Base-by-base conservation (phyloP, 2,888 invertebrate genomes). In the Suillia variegata region DNA sequence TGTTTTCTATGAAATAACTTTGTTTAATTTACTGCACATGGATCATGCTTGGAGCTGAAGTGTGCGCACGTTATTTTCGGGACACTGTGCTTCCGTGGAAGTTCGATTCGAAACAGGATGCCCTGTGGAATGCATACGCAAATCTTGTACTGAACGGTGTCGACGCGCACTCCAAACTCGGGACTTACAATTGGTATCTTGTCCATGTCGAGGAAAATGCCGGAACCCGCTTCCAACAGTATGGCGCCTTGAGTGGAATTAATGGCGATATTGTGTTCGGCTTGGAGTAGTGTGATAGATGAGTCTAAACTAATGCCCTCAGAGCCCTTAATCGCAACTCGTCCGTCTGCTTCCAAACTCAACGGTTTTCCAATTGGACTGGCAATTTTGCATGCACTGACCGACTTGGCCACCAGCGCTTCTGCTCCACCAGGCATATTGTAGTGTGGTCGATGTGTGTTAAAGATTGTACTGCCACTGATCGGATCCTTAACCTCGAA, bases 91-190 rank as follows among this genome's bases (percentile, higher is more conserved):
- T 74, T 71, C 0, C 85, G 84, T 0, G 88, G 87, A 0, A 92
- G 88, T 0, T 91, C 89, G 3, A 95, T 87, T 62, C 89, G 85
- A 74, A 94, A 95, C 54, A 96, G 77, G 69, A 90, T 91, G 0
- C 94, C 95, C 65, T 90, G 88, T 0, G 94, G 94, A 92, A 94
- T 93, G 74, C 95, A 95, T 1, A 94, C 89, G 70, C 95, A 96
- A 1, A 96, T 86, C 78, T 95, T 94, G 71, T 89, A 95, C 76
- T 94, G 93, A 0, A 87, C 81, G 59, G 82, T 80, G 2, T 79
- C 80, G 71, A 74, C 84, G 74, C 68, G 84, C 24, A 63, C 81
- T 63, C 75, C 84, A 65, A 24, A 74, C 59, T 85, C 81, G 2
- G 84, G 83, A 8, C 79, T 80, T 1, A 88, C 90, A 50, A 90